These are phyloP conservation scores for Diadumene lineata DNA, from an alignment of 92 coral and sea anemone genomes.

Conservation along the genomic window DNA sequence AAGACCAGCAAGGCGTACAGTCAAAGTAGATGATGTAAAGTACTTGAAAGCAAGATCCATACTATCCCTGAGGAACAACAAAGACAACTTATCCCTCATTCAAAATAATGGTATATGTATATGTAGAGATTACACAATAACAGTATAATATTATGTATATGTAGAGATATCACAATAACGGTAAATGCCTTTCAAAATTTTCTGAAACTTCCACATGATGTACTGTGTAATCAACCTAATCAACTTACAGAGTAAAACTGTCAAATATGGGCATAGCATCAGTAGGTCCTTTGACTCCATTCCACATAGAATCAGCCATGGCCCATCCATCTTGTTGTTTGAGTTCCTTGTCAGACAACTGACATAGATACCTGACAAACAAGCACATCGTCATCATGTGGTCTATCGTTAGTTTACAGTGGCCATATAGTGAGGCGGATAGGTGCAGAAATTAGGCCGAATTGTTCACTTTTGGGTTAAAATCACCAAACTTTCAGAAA, in stretches of 20 bases:
- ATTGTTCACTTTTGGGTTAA: no score
- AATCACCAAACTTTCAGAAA: no score
- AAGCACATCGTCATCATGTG: no score
- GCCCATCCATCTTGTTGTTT: constrained; percentile 89
- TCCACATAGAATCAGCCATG: constrained; percentile 99
- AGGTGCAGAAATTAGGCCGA: no score
- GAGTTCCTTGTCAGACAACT: constrained; percentile 90
- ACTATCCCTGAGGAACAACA: constrained; percentile 70
- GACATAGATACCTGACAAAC: constrained; percentile 76
- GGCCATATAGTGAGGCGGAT: no score
- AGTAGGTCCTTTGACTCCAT: constrained; percentile 95
- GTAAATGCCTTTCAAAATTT: no score
- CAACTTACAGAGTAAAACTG: constrained; percentile 52
- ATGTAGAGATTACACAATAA: no score
- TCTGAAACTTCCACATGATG: background rate
- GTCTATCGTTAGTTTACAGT: no score
- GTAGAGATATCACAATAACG: no score
- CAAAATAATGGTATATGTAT: background rate
- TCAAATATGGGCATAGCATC: constrained; percentile 97
- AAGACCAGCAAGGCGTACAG: constrained; percentile 94
- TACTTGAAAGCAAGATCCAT: constrained; percentile 96
- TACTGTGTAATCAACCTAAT: background rate
- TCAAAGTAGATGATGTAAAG: constrained; percentile 94
- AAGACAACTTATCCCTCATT: background rate
- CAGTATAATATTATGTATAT: no score